phyloP scores from a whole-genome alignment of 2,113 vertebrate genomes.

The Pomatorhinus ruficollis region DNA sequence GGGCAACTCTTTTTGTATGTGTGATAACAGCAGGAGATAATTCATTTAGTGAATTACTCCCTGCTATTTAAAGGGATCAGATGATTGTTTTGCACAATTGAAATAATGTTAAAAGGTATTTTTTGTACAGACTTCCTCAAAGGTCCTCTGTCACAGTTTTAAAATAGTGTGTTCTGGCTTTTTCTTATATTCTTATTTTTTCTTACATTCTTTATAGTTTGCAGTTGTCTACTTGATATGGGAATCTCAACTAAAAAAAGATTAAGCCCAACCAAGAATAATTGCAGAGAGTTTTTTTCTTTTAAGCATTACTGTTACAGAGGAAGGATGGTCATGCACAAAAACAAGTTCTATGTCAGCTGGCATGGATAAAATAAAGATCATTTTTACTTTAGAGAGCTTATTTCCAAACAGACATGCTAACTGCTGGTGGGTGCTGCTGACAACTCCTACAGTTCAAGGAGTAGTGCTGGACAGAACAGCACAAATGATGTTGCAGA shows the following conservation, averaged over 20 bases:
- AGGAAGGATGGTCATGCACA: not conserved
- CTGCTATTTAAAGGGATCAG: not conserved
- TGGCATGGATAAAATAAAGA: not conserved
- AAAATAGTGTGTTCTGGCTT: not conserved
- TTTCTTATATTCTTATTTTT: not conserved
- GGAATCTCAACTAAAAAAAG: not conserved
- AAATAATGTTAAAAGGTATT: not conserved
- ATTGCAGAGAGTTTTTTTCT: not conserved
- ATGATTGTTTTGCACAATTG: not conserved
- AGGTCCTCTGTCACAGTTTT: not conserved
- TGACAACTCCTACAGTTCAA: not conserved
- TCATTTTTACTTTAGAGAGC: not conserved
- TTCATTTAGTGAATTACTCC: not conserved
- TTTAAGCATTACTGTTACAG: not conserved
- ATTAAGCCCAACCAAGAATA: not conserved
- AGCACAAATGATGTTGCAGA: not conserved
- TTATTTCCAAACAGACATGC: not conserved
- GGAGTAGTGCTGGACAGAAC: not conserved
- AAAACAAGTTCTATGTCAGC: rapidly evolving
- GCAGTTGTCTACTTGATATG: not conserved
- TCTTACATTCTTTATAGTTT: not conserved
- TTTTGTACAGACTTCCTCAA: not conserved
- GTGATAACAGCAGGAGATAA: not conserved
- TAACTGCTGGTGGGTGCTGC: not conserved
- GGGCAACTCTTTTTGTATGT: not conserved